Base-by-base conservation (phyloP, 2,113 vertebrate genomes). In the Microtus richardsoni region DNA sequence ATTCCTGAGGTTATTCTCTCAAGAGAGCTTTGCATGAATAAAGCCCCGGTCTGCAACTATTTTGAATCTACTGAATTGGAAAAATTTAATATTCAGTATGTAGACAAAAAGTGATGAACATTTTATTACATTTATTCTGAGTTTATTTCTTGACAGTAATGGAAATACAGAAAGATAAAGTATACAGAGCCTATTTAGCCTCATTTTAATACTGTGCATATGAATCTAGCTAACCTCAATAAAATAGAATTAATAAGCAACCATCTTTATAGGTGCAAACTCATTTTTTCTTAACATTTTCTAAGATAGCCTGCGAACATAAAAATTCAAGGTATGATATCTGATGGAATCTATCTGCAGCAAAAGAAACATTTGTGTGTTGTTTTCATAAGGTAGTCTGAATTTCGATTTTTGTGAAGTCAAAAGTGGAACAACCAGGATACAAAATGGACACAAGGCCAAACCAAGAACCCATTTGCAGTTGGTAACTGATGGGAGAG, bases 11-110 rank as follows among this genome's bases (percentile, higher is more conserved):
- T 91, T 94, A 73, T 41, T 73, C 92, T 82, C 71, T 90, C 19
- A 30, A 92, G 85, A 96, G 91, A 70, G 41, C 2, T 96, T 91
- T 79, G 82, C 71, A 26, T 86, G 39, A 84, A 91, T 64, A 74
- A 44, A 68, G 12, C 33, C 68, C 13, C 7, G 49, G 26, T 54
- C 60, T 58, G 54, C 30, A 85, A 49, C 75, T 70, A 11, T 70
- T 97, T 68, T 85, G 68, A 95, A 97, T 75, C 54, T 10, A 39
- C 24, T n/a, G 26, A 91, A 41, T 73, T 79, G 89, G 68, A 95
- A 95, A 92, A 83, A 41, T 94, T 73, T 93, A 91, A 74, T 89
- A 74, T 89, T 96, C 58, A n/a, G 16, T 64, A 49, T 24, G 1
- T 78, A 86, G n/a, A 93, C 17, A 80, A 89, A 90, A 54, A 84